Evolutionary conservation across 1,140 invertebrate species (phyloP).

Genomic region (Carposina sasakii): DNA sequence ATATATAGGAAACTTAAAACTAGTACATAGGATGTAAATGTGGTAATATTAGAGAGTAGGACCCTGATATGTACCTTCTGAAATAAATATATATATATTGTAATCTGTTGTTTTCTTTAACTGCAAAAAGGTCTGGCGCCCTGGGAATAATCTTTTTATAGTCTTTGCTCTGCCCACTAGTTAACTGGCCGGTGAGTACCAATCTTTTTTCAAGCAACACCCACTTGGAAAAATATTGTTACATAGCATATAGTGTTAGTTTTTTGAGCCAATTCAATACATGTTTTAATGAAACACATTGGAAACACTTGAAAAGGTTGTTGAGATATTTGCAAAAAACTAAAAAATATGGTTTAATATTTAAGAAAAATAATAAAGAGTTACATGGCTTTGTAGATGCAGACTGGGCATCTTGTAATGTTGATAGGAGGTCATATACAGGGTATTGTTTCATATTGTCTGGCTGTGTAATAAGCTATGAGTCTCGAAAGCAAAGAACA

Average conservation of each 20-base stretch:
- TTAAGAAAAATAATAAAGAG: background rate
- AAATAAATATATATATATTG: no score
- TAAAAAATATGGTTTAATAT: background rate
- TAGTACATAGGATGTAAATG: no score
- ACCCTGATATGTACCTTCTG: no score
- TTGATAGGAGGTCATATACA: background rate
- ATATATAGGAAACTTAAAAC: no score
- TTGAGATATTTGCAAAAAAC: background rate
- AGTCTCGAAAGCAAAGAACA: background rate
- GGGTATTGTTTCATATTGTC: background rate
- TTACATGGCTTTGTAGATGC: background rate
- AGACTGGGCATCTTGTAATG: background rate
- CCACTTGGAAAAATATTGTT: no score
- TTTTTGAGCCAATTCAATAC: slow-evolving; percentile 61
- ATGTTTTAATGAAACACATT: slow-evolving; percentile 42
- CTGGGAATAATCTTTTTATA: no score
- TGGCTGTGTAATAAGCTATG: background rate
- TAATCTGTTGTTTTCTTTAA: no score
- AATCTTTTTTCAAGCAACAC: no score
- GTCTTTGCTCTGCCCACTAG: no score
- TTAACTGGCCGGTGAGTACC: no score
- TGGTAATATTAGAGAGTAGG: no score
- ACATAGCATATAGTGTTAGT: slow-evolving; percentile 57
- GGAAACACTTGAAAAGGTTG: slow-evolving; percentile 16
- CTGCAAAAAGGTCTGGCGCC: no score